Evolutionary conservation across 2,888 invertebrate species (phyloP).

Genomic region (Polydrusus pterygomalis): DNA sequence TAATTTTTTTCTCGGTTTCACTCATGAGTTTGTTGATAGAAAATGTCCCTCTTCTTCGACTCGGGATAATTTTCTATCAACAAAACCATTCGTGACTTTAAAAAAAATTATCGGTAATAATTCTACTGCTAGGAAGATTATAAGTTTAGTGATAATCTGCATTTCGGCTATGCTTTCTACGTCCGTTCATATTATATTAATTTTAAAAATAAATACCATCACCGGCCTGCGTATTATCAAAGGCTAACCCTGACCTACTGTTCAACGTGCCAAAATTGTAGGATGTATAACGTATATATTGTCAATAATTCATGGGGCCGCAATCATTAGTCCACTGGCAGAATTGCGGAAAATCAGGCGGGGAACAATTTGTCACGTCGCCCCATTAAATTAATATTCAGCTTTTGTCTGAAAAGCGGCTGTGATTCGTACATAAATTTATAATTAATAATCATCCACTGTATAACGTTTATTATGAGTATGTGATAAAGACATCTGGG

Average conservation of each 20-base stretch:
- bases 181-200: background rate
- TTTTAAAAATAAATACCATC: background rate
- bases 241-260: conserved; percentile 40
- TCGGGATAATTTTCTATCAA: no score
- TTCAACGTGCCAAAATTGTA: conserved; percentile 27
- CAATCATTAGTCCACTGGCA: conserved; percentile 40
- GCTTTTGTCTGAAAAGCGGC: conserved; percentile 42
- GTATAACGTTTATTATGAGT: conserved; percentile 19
- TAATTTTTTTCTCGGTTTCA: no score
- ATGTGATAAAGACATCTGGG: conserved; percentile 23
- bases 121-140: no score
- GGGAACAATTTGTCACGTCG: conserved; percentile 49
- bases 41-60: no score
- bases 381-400: conserved; percentile 46
- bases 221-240: background rate
- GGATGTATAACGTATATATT: conserved; percentile 45
- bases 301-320: conserved; percentile 48
- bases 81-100: no score
- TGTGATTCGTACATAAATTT: conserved; percentile 30
- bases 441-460: conserved; percentile 26
- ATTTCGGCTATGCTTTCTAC: no score
- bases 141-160: no score
- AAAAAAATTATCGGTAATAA: no score
- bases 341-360: conserved; percentile 49
- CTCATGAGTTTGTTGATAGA: no score